These are phyloP conservation scores for Actinia equina DNA, from an alignment of 64 coral and sea anemone genomes.

Conservation along the genomic window DNA sequence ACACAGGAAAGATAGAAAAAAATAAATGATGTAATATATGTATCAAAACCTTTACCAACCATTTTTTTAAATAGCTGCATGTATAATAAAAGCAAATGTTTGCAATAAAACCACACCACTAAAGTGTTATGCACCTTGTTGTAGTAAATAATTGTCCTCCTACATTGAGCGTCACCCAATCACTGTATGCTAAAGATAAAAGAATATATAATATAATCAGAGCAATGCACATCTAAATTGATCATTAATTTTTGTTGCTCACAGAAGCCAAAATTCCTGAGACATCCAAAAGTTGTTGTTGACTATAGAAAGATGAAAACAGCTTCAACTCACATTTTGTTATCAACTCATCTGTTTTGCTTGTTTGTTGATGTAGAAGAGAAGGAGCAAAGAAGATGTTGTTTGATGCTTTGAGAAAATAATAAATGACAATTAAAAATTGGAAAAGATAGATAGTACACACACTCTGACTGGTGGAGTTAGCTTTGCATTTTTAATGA, in stretches of 20 bases:
- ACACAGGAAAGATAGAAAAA: not conserved
- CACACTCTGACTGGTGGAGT: too few relatives aligned
- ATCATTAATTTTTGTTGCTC: not conserved
- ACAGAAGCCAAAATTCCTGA: too few relatives aligned
- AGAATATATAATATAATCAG: too few relatives aligned
- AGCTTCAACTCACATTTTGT: slow-evolving; percentile 13
- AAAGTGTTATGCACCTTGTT: slow-evolving; percentile 65
- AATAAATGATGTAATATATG: not conserved
- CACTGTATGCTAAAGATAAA: slow-evolving; percentile 49
- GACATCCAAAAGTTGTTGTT: not conserved
- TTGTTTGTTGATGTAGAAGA: not conserved
- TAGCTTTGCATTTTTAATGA: too few relatives aligned
- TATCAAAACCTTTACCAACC: too few relatives aligned
- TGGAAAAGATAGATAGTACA: too few relatives aligned
- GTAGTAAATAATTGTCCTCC: slow-evolving; percentile 64
- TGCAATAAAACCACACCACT: too few relatives aligned
- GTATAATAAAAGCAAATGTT: too few relatives aligned
- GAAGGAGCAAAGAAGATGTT: not conserved
- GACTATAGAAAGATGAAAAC: too few relatives aligned
- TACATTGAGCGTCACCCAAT: slow-evolving; percentile 76
- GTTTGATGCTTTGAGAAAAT: not conserved
- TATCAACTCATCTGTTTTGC: not conserved
- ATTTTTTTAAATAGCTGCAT: too few relatives aligned
- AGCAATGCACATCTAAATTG: too few relatives aligned
- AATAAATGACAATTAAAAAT: too few relatives aligned